Percentiles rank a stretch among this genome's conserved stretches.
Evolutionary conservation across 2,888 invertebrate species (phyloP).

Genomic region (Melitaea athalia): DNA sequence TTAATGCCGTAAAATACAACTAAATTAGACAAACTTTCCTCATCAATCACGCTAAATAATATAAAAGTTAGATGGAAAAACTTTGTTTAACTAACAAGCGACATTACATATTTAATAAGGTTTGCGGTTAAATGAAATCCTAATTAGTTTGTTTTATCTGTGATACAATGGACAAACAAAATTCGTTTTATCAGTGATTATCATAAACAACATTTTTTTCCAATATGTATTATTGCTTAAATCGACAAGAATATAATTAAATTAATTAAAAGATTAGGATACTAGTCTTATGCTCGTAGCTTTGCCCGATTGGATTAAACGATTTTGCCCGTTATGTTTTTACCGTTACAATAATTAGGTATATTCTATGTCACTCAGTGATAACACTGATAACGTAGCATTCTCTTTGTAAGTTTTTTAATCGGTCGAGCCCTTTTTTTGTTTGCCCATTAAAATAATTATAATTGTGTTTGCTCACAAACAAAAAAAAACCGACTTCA

Average conservation of each 20-base stretch:
- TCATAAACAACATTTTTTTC: conserved; percentile 6
- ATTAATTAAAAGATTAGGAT: neutral
- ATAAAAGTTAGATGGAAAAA: conserved; percentile 16
- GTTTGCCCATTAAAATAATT: too few species aligned
- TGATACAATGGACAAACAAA: conserved; percentile 30
- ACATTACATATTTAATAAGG: conserved; percentile 12
- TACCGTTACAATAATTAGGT: too few species aligned
- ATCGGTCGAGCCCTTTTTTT: too few species aligned
- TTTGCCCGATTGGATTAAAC: too few species aligned
- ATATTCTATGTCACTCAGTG: too few species aligned
- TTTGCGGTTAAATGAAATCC: conserved; percentile 32
- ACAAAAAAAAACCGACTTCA: too few species aligned
- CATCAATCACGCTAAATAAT: neutral
- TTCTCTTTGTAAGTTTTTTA: too few species aligned
- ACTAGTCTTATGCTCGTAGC: too few species aligned
- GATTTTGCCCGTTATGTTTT: too few species aligned
- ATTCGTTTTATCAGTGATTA: conserved; percentile 6
- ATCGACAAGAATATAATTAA: neutral
- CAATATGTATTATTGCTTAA: neutral
- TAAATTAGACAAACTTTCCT: neutral
- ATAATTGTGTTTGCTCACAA: too few species aligned
- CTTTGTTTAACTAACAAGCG: conserved; percentile 1
- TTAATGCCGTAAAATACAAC: neutral
- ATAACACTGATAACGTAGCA: too few species aligned
- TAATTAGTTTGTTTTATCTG: conserved; percentile 35